phyloP scores from a whole-genome alignment of 35 echinoderm and acorn worm genomes.

The Patiria miniata region DNA sequence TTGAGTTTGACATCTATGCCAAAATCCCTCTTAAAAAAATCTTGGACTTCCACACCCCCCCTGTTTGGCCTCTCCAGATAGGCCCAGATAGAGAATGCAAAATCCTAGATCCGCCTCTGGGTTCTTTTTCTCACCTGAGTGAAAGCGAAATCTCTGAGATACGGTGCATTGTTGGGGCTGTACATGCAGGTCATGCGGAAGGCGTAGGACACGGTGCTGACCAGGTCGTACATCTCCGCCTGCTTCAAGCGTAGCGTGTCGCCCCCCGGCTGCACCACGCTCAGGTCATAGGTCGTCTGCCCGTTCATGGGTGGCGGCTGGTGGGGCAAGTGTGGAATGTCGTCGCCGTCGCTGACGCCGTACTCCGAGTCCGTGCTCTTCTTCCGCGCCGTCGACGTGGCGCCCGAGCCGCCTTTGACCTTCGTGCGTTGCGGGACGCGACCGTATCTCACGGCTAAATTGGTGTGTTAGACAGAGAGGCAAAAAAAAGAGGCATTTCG shows the following conservation, averaged over 20 bases:
- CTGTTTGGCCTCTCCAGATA: no score
- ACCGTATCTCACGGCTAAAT: constrained; percentile 89
- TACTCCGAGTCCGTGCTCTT: constrained; percentile 93
- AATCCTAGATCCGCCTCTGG: no score
- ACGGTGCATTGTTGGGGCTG: constrained; percentile 81
- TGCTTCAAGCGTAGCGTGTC: constrained; percentile 84
- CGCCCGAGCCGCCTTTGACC: constrained; percentile 73
- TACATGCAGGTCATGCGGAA: constrained; percentile 98
- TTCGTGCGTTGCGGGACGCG: constrained; percentile 86
- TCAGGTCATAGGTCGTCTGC: constrained; percentile 61
- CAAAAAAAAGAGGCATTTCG: no score
- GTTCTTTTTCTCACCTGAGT: constrained; percentile 84
- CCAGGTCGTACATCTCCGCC: constrained; percentile 95
- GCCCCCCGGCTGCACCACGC: constrained; percentile 23
- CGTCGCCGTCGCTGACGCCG: constrained; percentile 73
- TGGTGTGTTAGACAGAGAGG: no score
- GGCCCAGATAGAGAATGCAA: no score
- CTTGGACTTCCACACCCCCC: no score
- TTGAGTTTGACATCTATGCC: no score
- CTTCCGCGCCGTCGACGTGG: constrained; percentile 67
- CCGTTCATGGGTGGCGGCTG: constrained; percentile 61
- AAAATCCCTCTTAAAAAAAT: no score
- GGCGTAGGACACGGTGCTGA: constrained; percentile 89
- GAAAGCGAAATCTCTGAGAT: constrained; percentile 94
- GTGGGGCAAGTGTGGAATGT: constrained; percentile 65